phyloP scores from a whole-genome alignment of 2,888 invertebrate genomes.

The Chrysodeixis includens region DNA sequence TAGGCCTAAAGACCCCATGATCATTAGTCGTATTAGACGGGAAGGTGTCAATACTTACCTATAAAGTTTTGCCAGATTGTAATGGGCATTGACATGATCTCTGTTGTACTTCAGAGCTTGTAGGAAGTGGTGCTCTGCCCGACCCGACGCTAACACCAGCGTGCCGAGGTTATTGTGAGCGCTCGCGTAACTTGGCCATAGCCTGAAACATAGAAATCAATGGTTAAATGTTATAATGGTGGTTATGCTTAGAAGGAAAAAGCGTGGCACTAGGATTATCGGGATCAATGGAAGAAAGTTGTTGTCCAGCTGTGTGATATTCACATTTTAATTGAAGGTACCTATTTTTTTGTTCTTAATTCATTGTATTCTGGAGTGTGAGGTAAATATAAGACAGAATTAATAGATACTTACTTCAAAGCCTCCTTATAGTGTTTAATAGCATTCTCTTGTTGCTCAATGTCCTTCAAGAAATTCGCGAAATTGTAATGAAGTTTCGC shows the following conservation, averaged over 20 bases:
- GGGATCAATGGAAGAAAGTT: too few species aligned
- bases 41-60: conserved; percentile 91
- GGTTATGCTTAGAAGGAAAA: too few species aligned
- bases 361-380: background rate
- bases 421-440: conserved; percentile 94
- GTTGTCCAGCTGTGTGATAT: too few species aligned
- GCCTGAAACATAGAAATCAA: conserved; percentile 82
- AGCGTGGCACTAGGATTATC: too few species aligned
- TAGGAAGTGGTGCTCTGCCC: conserved; percentile 94
- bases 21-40: too few species aligned
- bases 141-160: conserved; percentile 90
- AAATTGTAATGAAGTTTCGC: conserved; percentile 97
- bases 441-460: conserved; percentile 92
- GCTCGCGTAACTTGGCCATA: conserved; percentile 95
- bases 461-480: conserved; percentile 95
- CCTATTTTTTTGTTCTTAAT: background rate
- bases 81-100: conserved; percentile 95
- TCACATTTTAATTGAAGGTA: too few species aligned
- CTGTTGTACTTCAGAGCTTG: conserved; percentile 92
- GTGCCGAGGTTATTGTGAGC: conserved; percentile 97
- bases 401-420: conserved; percentile 90
- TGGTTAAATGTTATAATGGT: too few species aligned
- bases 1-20: too few species aligned
- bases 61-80: conserved; percentile 95
- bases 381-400: background rate